Evolutionary conservation across 2,888 invertebrate species (phyloP).

Genomic region (Pseudanteris insignis): DNA sequence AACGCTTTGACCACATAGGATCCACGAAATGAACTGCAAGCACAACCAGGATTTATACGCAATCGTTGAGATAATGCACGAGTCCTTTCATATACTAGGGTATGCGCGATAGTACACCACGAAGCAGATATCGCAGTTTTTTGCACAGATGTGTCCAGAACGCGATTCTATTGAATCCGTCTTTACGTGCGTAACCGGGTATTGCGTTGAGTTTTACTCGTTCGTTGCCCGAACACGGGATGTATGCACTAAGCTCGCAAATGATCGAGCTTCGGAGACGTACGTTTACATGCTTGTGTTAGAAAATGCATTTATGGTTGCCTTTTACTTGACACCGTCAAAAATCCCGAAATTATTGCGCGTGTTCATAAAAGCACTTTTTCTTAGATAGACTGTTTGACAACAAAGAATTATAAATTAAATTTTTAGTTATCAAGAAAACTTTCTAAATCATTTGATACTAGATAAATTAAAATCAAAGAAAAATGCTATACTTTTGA

Average conservation of each 20-base stretch:
- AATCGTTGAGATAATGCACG: constrained; percentile 13
- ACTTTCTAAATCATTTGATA: too few relatives aligned
- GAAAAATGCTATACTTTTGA: too few relatives aligned
- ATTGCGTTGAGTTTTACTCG: constrained; percentile 3
- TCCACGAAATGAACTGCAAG: constrained; percentile 32
- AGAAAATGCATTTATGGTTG: constrained; percentile 47
- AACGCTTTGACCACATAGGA: constrained; percentile 43
- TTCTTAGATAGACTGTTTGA: too few relatives aligned
- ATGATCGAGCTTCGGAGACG: constrained; percentile 48
- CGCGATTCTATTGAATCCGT: constrained; percentile 14
- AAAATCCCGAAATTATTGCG: constrained; percentile 21
- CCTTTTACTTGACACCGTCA: constrained; percentile 36
- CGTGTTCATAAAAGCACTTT: constrained; percentile 8
- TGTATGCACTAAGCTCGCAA: constrained; percentile 46
- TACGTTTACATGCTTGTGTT: constrained; percentile 55
- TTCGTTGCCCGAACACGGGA: constrained; percentile 44
- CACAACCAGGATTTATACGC: constrained; percentile 18
- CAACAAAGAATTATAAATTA: too few relatives aligned
- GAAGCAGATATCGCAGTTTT: constrained; percentile 5
- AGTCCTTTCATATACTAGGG: neutral
- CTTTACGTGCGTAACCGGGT: constrained; percentile 1
- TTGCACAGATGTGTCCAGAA: constrained; percentile 33
- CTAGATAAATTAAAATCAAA: too few relatives aligned
- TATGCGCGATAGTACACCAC: constrained; percentile 6
- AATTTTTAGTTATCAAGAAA: too few relatives aligned